phyloP scores from a whole-genome alignment of 2,797 vertebrate species.

The Anolis apletophallus region DNA sequence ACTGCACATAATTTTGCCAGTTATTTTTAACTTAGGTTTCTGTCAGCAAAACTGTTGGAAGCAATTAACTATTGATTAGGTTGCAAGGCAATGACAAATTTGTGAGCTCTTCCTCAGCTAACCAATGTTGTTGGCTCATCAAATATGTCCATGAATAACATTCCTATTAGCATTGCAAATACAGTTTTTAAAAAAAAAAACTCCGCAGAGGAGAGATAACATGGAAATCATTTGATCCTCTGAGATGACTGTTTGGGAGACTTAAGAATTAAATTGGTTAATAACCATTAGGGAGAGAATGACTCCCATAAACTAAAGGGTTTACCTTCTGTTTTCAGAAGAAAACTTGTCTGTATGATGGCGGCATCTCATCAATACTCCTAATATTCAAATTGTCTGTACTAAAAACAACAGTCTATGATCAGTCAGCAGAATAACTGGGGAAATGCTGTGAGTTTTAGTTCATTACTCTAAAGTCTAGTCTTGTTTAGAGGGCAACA shows the following conservation, averaged over 20 bases:
- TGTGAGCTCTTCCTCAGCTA: constrained; percentile 19
- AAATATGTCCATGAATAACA: constrained; percentile 26
- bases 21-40: constrained; percentile 22
- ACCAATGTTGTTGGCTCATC: constrained; percentile 15
- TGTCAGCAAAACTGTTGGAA: background rate
- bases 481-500: constrained; percentile 11
- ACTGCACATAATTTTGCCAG: constrained; percentile 19
- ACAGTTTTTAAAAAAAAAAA: constrained; percentile 18
- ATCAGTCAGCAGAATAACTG: constrained; percentile 31
- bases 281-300: constrained; percentile 19
- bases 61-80: constrained; percentile 13
- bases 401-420: background rate
- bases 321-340: constrained; percentile 39
- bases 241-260: constrained; percentile 42
- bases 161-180: background rate
- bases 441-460: background rate
- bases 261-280: constrained; percentile 49
- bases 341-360: background rate
- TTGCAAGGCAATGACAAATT: constrained; percentile 2
- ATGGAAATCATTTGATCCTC: constrained; percentile 40
- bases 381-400: constrained; percentile 1
- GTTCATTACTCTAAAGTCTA: background rate
- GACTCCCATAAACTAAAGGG: background rate
- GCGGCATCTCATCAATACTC: constrained; percentile 9
- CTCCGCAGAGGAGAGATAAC: constrained; percentile 24